phyloP scores from a whole-genome alignment of 2,113 vertebrate species.

The Dromiciops gliroides region DNA sequence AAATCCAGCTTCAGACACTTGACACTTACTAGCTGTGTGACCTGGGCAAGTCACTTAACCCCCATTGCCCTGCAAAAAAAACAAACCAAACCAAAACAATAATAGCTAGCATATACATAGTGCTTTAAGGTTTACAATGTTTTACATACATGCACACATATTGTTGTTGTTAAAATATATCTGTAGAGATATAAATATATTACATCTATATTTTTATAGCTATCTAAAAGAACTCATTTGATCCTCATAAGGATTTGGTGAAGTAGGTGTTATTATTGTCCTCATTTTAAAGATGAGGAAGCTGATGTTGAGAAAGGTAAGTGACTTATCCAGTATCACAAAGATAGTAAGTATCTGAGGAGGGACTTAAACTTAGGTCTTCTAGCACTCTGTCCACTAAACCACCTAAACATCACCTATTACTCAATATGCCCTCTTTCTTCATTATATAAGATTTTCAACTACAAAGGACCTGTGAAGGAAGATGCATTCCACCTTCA shows the following conservation, averaged over 20 bases:
- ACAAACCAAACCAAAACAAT: too few relatives aligned
- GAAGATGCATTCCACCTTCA: not conserved
- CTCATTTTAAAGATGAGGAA: constrained; percentile 13
- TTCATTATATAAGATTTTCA: not conserved
- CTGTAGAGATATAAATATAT: not conserved
- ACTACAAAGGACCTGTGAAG: not conserved
- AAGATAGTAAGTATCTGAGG: not conserved
- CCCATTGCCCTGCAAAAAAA: too few relatives aligned
- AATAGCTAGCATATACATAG: not conserved
- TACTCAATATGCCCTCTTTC: not conserved
- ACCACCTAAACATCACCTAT: not conserved
- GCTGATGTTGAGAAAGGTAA: not conserved
- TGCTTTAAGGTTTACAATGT: not conserved
- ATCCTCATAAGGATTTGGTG: not conserved
- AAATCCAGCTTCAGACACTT: too few relatives aligned
- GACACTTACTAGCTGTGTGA: too few relatives aligned
- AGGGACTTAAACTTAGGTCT: not conserved
- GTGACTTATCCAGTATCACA: not conserved
- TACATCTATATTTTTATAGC: not conserved
- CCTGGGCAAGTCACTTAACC: too few relatives aligned
- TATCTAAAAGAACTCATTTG: not conserved
- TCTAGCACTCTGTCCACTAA: not conserved
- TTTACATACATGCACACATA: not conserved
- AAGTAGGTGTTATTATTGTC: not conserved
- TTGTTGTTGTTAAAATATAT: not conserved